Percentiles rank a stretch among this genome's conserved stretches.
phyloP scores from a whole-genome alignment of 2,888 invertebrate species.

The Rhabditophanes sp. region DNA sequence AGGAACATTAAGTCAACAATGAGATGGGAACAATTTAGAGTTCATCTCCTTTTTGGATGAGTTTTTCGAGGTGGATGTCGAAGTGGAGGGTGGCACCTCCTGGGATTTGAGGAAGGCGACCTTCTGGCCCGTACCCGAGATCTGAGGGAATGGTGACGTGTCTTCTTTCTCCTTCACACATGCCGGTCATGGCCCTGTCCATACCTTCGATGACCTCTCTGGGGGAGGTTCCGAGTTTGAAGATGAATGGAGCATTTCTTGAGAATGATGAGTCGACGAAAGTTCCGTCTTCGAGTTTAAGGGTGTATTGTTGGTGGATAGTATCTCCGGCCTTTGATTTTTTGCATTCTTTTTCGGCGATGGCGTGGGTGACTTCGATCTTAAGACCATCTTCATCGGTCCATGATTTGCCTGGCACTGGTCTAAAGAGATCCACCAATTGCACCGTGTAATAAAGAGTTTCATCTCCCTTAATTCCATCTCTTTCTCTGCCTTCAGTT shows the following conservation, averaged over 20 bases:
- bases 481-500: constrained; percentile 22
- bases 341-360: constrained; percentile 17
- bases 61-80: constrained; percentile 40
- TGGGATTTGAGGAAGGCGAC: constrained; percentile 36
- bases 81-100: constrained; percentile 40
- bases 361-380: constrained; percentile 28
- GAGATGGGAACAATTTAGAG: constrained; percentile 8
- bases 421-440: constrained; percentile 38
- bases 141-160: constrained; percentile 38
- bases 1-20: no score
- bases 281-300: constrained; percentile 37
- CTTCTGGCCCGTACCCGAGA: constrained; percentile 38
- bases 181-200: constrained; percentile 37
- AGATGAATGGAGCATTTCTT: constrained; percentile 39
- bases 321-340: constrained; percentile 23
- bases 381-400: constrained; percentile 35
- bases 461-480: constrained; percentile 32
- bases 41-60: constrained; percentile 37
- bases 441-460: constrained; percentile 41
- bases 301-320: constrained; percentile 37
- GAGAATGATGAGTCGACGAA: constrained; percentile 41
- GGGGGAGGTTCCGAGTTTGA: constrained; percentile 26
- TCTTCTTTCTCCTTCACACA: constrained; percentile 42
- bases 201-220: constrained; percentile 41
- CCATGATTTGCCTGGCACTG: constrained; percentile 39